These are phyloP conservation scores for Paralinhomoeus sp. DNA, from an alignment of 2,888 invertebrate genomes.

Conservation along the genomic window DNA sequence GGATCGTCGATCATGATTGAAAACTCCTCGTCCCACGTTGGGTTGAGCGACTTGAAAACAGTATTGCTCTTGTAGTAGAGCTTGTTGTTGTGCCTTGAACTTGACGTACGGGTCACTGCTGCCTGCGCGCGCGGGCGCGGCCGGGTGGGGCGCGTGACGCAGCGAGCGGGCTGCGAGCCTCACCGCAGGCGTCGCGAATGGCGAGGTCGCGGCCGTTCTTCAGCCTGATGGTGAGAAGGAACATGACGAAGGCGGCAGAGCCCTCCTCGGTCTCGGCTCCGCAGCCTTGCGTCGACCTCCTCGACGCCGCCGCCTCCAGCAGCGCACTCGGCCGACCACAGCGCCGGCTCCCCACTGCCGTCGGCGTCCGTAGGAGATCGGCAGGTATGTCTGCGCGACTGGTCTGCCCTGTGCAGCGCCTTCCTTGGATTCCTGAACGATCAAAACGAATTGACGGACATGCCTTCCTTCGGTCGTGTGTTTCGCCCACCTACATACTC, in stretches of 20 bases:
- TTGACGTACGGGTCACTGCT: slow-evolving; percentile 23
- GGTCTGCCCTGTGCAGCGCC: no score
- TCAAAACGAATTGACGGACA: no score
- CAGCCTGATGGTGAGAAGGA: slow-evolving; percentile 14
- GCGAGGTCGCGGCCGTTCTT: slow-evolving; percentile 20
- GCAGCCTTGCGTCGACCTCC: no score
- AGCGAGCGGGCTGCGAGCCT: background rate
- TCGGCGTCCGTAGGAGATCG: no score
- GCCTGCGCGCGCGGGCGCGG: slow-evolving; percentile 9
- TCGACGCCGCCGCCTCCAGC: no score
- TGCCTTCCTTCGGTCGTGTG: no score
- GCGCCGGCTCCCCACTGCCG: no score
- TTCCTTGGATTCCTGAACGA: no score
- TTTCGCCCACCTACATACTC: no score
- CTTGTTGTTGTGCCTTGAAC: slow-evolving; percentile 29
- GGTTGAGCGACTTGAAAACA: slow-evolving; percentile 76
- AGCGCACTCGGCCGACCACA: no score
- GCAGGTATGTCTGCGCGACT: no score
- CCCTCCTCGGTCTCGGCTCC: no score
- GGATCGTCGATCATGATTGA: slow-evolving; percentile 64
- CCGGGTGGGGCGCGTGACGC: background rate
- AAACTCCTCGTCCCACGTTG: slow-evolving; percentile 92
- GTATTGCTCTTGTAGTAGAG: slow-evolving; percentile 78
- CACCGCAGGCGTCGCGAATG: slow-evolving; percentile 17
- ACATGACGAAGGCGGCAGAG: slow-evolving; percentile 17